phyloP scores from a whole-genome alignment of 2,113 vertebrate species.

The Noctilio leporinus region DNA sequence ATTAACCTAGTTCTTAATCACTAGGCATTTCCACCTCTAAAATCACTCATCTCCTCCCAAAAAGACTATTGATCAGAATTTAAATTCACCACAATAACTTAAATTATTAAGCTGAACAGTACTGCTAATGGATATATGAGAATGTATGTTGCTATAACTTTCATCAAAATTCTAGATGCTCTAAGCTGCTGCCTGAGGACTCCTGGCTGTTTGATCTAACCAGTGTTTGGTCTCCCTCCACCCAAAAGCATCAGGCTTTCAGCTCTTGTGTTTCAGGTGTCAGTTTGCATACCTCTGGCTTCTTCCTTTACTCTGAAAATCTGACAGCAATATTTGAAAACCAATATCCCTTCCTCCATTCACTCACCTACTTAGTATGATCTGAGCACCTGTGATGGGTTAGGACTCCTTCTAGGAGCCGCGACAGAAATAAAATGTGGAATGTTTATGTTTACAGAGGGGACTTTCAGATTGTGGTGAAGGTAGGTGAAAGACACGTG shows the following conservation, averaged over 20 bases:
- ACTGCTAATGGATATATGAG: not conserved
- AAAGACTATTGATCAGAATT: not conserved
- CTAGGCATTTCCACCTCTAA: not conserved
- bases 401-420: not conserved
- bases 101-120: not conserved
- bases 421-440: not conserved
- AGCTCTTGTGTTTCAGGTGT: not conserved
- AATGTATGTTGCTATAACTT: not conserved
- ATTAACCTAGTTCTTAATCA: not conserved
- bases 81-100: not conserved
- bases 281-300: not conserved
- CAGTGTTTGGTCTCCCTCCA: rapidly evolving
- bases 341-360: not conserved
- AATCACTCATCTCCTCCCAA: not conserved
- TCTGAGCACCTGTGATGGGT: not conserved
- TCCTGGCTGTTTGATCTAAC: not conserved
- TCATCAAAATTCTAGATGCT: not conserved
- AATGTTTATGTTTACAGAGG: not conserved
- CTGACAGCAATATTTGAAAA: not conserved
- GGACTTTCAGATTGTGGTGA: not conserved
- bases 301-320: not conserved
- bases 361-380: not conserved
- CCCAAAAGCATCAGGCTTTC: not conserved
- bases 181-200: not conserved
- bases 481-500: not conserved